These are phyloP conservation scores for Heliocidaris tuberculata DNA, from an alignment of 35 echinoderm and acorn worm species.

Conservation along the genomic window DNA sequence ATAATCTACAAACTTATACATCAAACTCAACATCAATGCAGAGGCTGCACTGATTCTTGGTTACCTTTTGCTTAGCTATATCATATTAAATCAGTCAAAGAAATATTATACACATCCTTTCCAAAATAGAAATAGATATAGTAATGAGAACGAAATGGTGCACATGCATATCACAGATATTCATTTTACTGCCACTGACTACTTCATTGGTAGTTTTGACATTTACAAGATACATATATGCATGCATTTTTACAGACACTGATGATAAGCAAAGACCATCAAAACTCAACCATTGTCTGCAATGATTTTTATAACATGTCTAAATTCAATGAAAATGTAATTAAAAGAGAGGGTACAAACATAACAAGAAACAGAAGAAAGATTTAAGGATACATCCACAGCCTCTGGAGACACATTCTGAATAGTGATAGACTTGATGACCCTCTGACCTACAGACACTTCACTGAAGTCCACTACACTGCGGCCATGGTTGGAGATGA, in stretches of 20 bases:
- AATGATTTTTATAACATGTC: not conserved
- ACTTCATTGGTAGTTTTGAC: too few species aligned
- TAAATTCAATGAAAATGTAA: not conserved
- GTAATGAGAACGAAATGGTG: too few species aligned
- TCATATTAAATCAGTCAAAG: too few species aligned
- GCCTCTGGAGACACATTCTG: constrained; percentile 78
- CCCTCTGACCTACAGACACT: constrained; percentile 88
- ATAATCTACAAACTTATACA: too few species aligned
- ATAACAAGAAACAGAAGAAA: not conserved
- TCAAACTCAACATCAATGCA: too few species aligned
- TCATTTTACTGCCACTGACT: too few species aligned
- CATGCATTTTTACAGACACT: too few species aligned
- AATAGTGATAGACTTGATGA: constrained; percentile 87
- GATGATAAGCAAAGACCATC: too few species aligned
- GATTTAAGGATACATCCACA: constrained; percentile 87
- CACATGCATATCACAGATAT: not conserved
- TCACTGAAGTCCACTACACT: constrained; percentile 80
- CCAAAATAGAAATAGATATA: too few species aligned
- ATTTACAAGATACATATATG: too few species aligned
- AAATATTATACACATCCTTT: too few species aligned
- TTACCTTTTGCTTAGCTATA: not conserved
- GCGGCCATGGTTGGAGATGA: constrained; percentile 88
- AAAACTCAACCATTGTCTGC: not conserved
- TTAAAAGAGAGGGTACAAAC: not conserved
- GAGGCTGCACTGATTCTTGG: too few species aligned